Percentiles rank a stretch among this genome's conserved stretches.
Evolutionary conservation across 2,113 vertebrate species (phyloP).

Genomic region (Sula dactylatra): DNA sequence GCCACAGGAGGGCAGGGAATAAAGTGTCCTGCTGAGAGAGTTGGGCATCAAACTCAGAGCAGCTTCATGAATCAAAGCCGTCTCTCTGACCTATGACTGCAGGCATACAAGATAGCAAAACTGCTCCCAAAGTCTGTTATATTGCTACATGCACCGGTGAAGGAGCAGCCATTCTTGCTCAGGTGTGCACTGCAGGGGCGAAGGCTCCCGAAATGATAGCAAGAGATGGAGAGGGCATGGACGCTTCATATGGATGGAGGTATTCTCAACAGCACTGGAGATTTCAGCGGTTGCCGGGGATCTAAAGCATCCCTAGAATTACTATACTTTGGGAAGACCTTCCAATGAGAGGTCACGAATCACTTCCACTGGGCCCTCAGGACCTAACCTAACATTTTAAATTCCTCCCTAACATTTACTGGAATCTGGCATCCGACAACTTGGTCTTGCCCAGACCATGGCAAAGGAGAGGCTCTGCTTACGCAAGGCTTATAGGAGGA

Average conservation of each 20-base stretch:
- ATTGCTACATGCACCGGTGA: fast-evolving
- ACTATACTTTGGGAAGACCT: background rate
- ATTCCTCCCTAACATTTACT: background rate
- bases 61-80: background rate
- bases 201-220: background rate
- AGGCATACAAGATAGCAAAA: background rate
- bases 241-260: background rate
- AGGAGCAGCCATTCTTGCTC: background rate
- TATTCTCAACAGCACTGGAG: background rate
- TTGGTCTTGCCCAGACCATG: background rate
- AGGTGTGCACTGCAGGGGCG: background rate
- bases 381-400: background rate
- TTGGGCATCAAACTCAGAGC: background rate
- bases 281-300: background rate
- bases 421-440: background rate
- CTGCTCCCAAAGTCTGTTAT: background rate
- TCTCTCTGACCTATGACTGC: background rate
- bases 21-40: background rate
- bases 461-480: background rate
- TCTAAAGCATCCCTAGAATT: background rate
- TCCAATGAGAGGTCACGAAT: background rate
- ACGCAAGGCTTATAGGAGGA: background rate
- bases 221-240: background rate
- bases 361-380: background rate
- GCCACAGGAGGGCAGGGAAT: background rate